Percentiles rank a stretch among this genome's conserved stretches.
These are phyloP conservation scores for Sphinx pinastri DNA, from an alignment of 2,888 invertebrate genomes.

Conservation along the genomic window DNA sequence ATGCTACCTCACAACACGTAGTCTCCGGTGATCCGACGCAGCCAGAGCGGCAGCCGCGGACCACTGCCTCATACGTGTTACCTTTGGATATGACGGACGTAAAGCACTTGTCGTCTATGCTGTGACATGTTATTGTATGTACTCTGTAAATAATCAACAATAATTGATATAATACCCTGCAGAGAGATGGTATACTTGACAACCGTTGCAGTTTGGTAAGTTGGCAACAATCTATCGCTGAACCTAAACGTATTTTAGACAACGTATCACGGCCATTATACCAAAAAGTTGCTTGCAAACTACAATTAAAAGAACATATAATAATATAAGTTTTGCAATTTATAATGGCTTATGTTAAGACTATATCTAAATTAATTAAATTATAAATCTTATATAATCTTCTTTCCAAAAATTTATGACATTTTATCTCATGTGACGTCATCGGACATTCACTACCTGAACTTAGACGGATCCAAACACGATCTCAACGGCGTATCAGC, in stretches of 20 bases:
- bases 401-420: too few relatives aligned
- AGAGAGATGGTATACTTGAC: not conserved
- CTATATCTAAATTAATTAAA: too few relatives aligned
- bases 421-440: too few relatives aligned
- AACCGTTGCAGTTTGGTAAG: not conserved
- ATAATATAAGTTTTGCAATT: too few relatives aligned
- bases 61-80: slow-evolving; percentile 62
- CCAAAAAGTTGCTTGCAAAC: not conserved
- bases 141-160: slow-evolving; percentile 53
- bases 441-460: slow-evolving; percentile 51
- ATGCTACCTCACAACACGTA: slow-evolving; percentile 70
- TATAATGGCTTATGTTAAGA: too few relatives aligned
- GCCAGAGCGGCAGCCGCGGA: slow-evolving; percentile 69
- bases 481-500: slow-evolving; percentile 62
- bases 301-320: too few relatives aligned
- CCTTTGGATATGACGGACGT: slow-evolving; percentile 69
- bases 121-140: slow-evolving; percentile 72
- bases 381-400: too few relatives aligned
- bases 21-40: slow-evolving; percentile 67
- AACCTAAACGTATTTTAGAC: not conserved
- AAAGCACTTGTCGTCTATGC: slow-evolving; percentile 71
- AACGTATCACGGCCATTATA: not conserved
- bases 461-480: slow-evolving; percentile 73
- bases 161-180: not conserved
- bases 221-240: not conserved